Evolutionary conservation across 1,140 invertebrate genomes (phyloP).

Genomic region (Trichoplusia ni): DNA sequence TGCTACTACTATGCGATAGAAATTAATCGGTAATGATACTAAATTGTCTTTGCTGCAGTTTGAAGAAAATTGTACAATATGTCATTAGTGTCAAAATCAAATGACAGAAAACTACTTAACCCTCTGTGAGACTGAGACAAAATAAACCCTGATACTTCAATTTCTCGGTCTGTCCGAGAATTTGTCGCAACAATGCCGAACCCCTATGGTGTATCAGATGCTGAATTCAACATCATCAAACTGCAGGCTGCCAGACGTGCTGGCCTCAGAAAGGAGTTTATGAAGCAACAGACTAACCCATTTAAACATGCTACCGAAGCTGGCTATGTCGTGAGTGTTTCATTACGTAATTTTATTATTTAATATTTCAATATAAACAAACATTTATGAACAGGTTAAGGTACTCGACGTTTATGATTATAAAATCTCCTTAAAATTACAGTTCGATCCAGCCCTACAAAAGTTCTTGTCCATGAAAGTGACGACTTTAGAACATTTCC

Average conservation of each 20-base stretch:
- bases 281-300: conserved; percentile 87
- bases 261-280: conserved; percentile 84
- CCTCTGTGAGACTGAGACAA: not conserved
- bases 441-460: conserved; percentile 90
- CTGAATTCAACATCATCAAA: conserved; percentile 77
- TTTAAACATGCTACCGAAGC: conserved; percentile 75
- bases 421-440: conserved; percentile 67
- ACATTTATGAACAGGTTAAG: too few relatives aligned
- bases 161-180: not conserved
- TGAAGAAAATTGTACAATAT: not conserved
- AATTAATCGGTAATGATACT: not conserved
- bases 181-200: conserved; percentile 60
- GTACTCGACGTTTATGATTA: conserved; percentile 49
- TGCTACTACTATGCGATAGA: not conserved
- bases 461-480: conserved; percentile 87
- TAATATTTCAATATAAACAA: conserved; percentile 23
- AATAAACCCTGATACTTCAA: not conserved
- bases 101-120: not conserved
- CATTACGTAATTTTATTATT: conserved; percentile 71
- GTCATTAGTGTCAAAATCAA: conserved; percentile 10
- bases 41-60: not conserved
- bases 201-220: conserved; percentile 72
- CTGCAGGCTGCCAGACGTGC: conserved; percentile 82
- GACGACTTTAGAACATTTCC: conserved; percentile 85
- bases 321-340: conserved; percentile 74